Percentiles rank a stretch among this genome's conserved stretches.
These are phyloP conservation scores for Tipula confusa DNA, from an alignment of 2,888 invertebrate genomes.

Conservation along the genomic window DNA sequence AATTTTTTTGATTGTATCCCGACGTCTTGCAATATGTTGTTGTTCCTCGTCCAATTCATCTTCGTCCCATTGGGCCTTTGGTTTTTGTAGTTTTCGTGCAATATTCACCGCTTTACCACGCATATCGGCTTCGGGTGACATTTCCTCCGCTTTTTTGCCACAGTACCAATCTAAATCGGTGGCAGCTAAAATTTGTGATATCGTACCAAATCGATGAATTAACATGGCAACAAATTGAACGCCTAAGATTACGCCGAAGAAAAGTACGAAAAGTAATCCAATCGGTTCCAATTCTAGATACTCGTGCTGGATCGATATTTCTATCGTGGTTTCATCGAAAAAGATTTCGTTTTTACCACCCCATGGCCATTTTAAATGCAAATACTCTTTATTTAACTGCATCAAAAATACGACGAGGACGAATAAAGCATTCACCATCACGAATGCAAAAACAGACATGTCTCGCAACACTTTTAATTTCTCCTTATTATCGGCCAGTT, in stretches of 20 bases:
- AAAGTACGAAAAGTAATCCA: conserved; percentile 66
- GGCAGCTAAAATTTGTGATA: conserved; percentile 68
- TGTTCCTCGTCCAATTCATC: conserved; percentile 41
- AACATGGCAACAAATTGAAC: conserved; percentile 73
- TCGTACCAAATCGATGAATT: conserved; percentile 69
- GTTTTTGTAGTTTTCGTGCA: conserved; percentile 54
- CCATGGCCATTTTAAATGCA: conserved; percentile 66
- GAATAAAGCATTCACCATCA: conserved; percentile 75
- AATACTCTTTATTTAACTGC: conserved; percentile 65
- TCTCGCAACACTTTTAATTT: conserved; percentile 53
- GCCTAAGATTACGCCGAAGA: conserved; percentile 64
- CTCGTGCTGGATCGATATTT: conserved; percentile 55
- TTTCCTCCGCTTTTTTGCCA: conserved; percentile 29
- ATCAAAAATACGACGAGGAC: conserved; percentile 68
- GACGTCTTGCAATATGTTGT: conserved; percentile 38
- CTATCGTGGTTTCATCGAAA: conserved; percentile 47
- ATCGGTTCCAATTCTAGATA: conserved; percentile 67
- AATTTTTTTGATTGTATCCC: conserved; percentile 45
- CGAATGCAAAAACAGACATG: conserved; percentile 63
- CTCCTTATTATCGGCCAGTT: conserved; percentile 47
- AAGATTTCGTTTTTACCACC: conserved; percentile 55
- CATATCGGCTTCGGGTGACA: conserved; percentile 52
- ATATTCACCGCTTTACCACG: conserved; percentile 60
- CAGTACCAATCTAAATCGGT: conserved; percentile 55
- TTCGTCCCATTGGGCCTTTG: conserved; percentile 45